Base-by-base conservation (phyloP, 2,113 vertebrate genomes). In the Corythornis cristatus region DNA sequence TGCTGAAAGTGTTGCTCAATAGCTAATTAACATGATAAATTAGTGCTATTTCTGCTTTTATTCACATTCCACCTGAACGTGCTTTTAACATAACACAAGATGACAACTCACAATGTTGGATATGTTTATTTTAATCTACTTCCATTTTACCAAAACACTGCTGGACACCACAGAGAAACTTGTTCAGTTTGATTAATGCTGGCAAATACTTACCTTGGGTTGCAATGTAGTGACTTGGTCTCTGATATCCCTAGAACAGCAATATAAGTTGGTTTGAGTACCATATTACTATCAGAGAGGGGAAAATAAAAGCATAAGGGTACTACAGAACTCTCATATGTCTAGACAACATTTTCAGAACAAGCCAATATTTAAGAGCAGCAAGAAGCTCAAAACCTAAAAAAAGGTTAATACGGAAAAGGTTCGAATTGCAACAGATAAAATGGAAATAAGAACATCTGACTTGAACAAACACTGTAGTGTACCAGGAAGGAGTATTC, bases 181-280 rank as follows among this genome's bases (percentile, higher is more conserved):
- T 91, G 14, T 43, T 65, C 1, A 3, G 42, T 31, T 93, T 42
- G 60, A 83, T 65, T 93, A 77, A 79, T 40, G 46, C 26, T 60
- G 58, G 13, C 25, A 85, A 66, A 46, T 66, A 88, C 98, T 98
- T 98, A 99, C 99, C 99, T 98, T 99, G 99, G 58, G 99, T 99
- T 73, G 99, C 99, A 89, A 99, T 99, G 97, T 99, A 99, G 97
- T 99, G 99, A 88, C 99, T 99, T 65, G 99, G 99, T 96, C 99
- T 98, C 96, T 99, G 99, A 95, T 99, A 99, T 29, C 99, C 99
- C 99, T 99, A 97, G 90, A 98, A 98, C 26, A 97, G 92, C 87
- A 97, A 95, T 96, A 94, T 83, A 96, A 80, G 53, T 96, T 92
- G 40, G 94, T 98, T 95, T 97, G 96, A 89, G 96, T 94, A 95